These are phyloP conservation scores for Sebastes diploproa DNA, from an alignment of 2,797 vertebrate genomes.

Conservation along the genomic window DNA sequence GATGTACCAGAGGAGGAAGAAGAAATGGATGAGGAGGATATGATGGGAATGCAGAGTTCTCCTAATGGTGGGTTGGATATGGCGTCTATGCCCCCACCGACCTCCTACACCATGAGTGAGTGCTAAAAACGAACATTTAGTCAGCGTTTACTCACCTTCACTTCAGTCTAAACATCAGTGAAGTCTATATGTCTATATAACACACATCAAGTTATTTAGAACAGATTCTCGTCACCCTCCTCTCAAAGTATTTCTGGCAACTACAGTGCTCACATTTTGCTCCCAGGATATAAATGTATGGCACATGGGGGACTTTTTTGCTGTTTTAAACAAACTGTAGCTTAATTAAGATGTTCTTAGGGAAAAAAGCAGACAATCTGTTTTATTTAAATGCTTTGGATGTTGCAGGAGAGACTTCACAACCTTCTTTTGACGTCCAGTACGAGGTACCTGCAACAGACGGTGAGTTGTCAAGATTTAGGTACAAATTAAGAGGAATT, in stretches of 20 bases:
- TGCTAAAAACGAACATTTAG: not conserved
- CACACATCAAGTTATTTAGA: not conserved
- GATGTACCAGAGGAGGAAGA: conserved; percentile 77
- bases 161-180: not conserved
- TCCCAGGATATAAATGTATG: not conserved
- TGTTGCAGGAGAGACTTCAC: conserved; percentile 70
- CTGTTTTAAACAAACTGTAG: not conserved
- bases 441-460: conserved; percentile 67
- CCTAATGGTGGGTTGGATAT: conserved; percentile 71
- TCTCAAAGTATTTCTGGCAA: not conserved
- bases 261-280: not conserved
- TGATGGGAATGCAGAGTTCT: conserved; percentile 76
- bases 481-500: not conserved
- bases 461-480: conserved; percentile 48
- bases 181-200: not conserved
- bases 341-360: not conserved
- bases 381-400: not conserved
- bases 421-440: conserved; percentile 63
- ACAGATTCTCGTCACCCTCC: not conserved
- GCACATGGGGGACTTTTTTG: not conserved
- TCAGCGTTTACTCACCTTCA: not conserved
- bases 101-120: conserved; percentile 49
- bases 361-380: not conserved
- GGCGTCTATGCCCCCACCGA: conserved; percentile 53
- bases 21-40: conserved; percentile 76